These are phyloP conservation scores for Lepidonotus clava DNA, from an alignment of 2,888 invertebrate species.

Conservation along the genomic window DNA sequence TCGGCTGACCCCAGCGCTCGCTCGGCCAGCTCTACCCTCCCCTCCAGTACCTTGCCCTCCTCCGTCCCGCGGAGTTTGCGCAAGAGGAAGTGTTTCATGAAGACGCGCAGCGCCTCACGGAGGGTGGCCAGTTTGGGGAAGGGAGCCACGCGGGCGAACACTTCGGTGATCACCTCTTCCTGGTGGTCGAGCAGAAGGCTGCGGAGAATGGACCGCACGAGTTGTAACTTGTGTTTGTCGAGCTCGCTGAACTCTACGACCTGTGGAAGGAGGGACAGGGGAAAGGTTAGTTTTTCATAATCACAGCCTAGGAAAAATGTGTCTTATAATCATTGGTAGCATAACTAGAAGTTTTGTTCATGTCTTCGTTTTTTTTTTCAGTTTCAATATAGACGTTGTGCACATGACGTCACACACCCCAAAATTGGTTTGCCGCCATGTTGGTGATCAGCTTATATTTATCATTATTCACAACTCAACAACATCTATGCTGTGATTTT, in stretches of 20 bases:
- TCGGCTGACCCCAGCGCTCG: constrained; percentile 62
- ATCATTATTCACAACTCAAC: too few species aligned
- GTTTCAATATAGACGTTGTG: too few species aligned
- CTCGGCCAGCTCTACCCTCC: constrained; percentile 68
- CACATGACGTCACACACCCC: too few species aligned
- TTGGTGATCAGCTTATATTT: too few species aligned
- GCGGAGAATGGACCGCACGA: constrained; percentile 89
- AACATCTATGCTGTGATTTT: too few species aligned
- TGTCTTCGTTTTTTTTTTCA: too few species aligned
- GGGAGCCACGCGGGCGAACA: constrained; percentile 88
- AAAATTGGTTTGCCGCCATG: too few species aligned
- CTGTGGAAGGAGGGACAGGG: constrained; percentile 81
- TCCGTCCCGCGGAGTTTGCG: constrained; percentile 72
- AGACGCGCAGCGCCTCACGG: constrained; percentile 90
- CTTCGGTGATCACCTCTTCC: constrained; percentile 83
- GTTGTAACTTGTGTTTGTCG: constrained; percentile 88
- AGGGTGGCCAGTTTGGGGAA: constrained; percentile 87
- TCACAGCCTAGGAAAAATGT: too few species aligned
- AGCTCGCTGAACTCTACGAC: constrained; percentile 93
- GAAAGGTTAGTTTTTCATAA: too few species aligned
- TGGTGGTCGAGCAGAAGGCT: constrained; percentile 87
- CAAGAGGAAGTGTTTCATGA: constrained; percentile 92
- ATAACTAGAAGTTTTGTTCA: too few species aligned
- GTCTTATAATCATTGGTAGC: too few species aligned
- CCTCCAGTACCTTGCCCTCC: constrained; percentile 61